Base-by-base conservation (phyloP, 1,140 invertebrate genomes). In the honey bee (Apis mellifera) region DNA sequence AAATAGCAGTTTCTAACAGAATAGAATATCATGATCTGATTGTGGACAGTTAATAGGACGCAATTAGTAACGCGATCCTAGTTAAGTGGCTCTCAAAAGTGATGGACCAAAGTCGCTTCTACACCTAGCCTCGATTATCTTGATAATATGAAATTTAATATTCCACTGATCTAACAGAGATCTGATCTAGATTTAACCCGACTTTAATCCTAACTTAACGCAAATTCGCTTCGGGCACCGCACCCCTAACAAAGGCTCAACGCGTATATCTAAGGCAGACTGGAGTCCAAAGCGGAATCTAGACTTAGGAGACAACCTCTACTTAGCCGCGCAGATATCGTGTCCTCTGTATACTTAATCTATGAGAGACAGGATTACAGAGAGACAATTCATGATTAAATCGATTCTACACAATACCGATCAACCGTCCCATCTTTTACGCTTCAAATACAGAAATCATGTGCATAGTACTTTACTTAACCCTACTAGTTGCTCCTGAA, bases 101-200 rank as follows among this genome's bases (percentile, higher is more conserved):
- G 60, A 65, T 59, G 57, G 52, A 68, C 7, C 52, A 9, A 8
- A 21, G 13, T 2, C 32, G 2, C 32, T 32, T 32, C 19, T 21
- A 50, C 19, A 7, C 48, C 7, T 19, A 19, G 11, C n/a, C 1
- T 21, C 26, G 19, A 19, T 7, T 8, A 19, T 1, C n/a, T 57
- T 15, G 72, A 75, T 68, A 66, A 66, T 54, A 68, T 68, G 72
- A 68, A 81, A 81, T 75, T 81, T 81, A 81, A 81, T 75, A 75
- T 81, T 59, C 62, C 62, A 32, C 42, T 55, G 79, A 81, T 81
- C 62, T 42, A 52, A 75, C 54, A 62, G 62, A 73, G 60, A 66
- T 81, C n/a, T 23, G 71, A 66, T 80, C 32, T 19, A 55, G 57
- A 55, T 57, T 23, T 52, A 81, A 65, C 42, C 21, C 7, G 9